These are phyloP conservation scores for Cygnus atratus DNA, from an alignment of 2,113 vertebrate species.

Conservation along the genomic window DNA sequence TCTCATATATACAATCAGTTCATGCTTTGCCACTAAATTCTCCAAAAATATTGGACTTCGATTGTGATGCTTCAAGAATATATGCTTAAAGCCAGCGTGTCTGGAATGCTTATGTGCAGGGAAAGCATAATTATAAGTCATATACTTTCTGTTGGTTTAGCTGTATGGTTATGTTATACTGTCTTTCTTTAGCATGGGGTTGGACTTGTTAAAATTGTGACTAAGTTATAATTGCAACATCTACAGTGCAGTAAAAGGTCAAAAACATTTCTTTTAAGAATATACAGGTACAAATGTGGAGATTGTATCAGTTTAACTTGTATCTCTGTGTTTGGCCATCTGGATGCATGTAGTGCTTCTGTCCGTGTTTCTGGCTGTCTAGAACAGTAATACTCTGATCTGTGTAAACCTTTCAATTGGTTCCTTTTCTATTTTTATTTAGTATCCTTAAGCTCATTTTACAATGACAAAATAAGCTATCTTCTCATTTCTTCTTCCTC, in stretches of 20 bases:
- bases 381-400: background rate
- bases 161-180: background rate
- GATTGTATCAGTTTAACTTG: background rate
- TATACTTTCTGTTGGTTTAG: background rate
- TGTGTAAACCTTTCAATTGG: background rate
- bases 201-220: background rate
- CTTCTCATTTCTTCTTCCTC: background rate
- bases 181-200: background rate
- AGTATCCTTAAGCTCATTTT: background rate
- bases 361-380: background rate
- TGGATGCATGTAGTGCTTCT: background rate
- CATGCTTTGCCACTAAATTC: slow-evolving; percentile 2
- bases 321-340: background rate
- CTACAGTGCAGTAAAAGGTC: background rate
- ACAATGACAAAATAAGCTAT: background rate
- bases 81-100: background rate
- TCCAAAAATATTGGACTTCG: background rate
- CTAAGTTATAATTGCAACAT: background rate
- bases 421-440: background rate
- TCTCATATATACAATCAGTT: background rate
- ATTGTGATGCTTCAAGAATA: background rate
- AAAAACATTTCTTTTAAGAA: background rate
- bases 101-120: background rate
- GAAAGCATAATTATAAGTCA: background rate
- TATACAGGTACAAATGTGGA: background rate